Evolutionary conservation across 1,140 invertebrate genomes (phyloP).

Genomic region (Aphaenogaster floridana): DNA sequence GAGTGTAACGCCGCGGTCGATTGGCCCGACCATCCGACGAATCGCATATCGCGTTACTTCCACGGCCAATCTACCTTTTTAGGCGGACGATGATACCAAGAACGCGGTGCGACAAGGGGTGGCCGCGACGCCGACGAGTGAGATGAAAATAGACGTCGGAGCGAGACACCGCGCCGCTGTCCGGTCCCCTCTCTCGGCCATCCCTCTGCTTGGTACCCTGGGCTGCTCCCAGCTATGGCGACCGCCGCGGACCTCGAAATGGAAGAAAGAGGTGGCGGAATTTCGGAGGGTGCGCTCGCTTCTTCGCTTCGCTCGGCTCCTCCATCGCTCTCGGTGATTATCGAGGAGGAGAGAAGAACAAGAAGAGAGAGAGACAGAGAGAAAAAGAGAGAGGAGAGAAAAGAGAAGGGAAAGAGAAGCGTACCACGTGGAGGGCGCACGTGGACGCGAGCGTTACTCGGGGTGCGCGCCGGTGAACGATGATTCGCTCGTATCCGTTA

Average conservation of each 20-base stretch:
- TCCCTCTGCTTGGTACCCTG: slow-evolving; percentile 6
- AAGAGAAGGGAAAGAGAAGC: slow-evolving; percentile 16
- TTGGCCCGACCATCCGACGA: slow-evolving; percentile 86
- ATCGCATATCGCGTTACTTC: slow-evolving; percentile 86
- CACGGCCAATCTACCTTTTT: slow-evolving; percentile 87
- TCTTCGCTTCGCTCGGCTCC: neutral
- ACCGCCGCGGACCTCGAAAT: slow-evolving; percentile 45
- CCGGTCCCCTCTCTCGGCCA: slow-evolving; percentile 4
- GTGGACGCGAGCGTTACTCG: slow-evolving; percentile 62
- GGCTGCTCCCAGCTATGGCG: slow-evolving; percentile 33
- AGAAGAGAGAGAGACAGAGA: neutral
- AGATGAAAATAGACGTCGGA: slow-evolving; percentile 84
- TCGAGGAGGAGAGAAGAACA: neutral
- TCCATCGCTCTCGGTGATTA: neutral
- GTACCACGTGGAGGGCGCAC: slow-evolving; percentile 74
- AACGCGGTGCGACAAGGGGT: slow-evolving; percentile 80
- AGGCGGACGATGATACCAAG: slow-evolving; percentile 86
- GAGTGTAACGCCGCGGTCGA: slow-evolving; percentile 84
- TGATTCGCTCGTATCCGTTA: slow-evolving; percentile 15
- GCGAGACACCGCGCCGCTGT: slow-evolving; percentile 53
- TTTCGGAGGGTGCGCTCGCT: slow-evolving; percentile 46
- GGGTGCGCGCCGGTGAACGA: slow-evolving; percentile 33
- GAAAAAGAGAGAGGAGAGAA: neutral
- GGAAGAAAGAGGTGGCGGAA: slow-evolving; percentile 59
- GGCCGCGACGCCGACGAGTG: slow-evolving; percentile 79